Evolutionary conservation across 2,113 vertebrate species (phyloP), one percentile per base, ranked within the genome.

Genomic region (Vimba vimba): DNA sequence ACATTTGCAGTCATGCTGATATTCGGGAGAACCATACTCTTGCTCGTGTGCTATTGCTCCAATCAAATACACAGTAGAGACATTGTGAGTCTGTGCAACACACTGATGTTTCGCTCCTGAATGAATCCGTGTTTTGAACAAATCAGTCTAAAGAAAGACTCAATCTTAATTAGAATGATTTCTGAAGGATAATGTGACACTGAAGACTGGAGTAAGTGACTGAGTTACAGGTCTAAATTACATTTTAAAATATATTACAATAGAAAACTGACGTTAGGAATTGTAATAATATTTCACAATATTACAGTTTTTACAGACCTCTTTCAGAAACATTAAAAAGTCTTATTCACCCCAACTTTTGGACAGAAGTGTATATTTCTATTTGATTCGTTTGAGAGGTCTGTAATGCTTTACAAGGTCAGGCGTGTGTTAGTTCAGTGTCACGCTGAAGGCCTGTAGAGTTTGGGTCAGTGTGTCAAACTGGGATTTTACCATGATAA

Each of bases 401-500:
- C 30, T 39, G 30, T 78, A 7, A 36, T n/a, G 52, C 52, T 23
- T 36, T 23, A 57, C 19, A 23, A 1, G 11, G 47, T 1, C 19
- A 6, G 17, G 17, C 4, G 0, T 68, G 27, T 57, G 50, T 78
- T 78, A 57, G 19, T 36, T 39, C 30, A 78, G 50, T 77, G 75
- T 57, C 47, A 12, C 15, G 30, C 39, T 25, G 23, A 62, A 79
- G 30, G 30, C 11, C 77, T 64, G 59, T 62, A 27, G 47, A 17
- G 59, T 47, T 66, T 27, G 39, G 17, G 36, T 81, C 39, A 81
- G 23, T 64, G 57, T 80, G 66, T 60, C 79, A 66, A 47, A 81
- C 79, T 7, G 7, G n/a, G 30, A 21, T 62, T 64, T 80, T 15
- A 5, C 39, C 1, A 47, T 47, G 9, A 43, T 64, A 17, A 81